Conservation (phyloP, 2,888 invertebrate genomes). For the Lasioglossum oenotherae region DNA sequence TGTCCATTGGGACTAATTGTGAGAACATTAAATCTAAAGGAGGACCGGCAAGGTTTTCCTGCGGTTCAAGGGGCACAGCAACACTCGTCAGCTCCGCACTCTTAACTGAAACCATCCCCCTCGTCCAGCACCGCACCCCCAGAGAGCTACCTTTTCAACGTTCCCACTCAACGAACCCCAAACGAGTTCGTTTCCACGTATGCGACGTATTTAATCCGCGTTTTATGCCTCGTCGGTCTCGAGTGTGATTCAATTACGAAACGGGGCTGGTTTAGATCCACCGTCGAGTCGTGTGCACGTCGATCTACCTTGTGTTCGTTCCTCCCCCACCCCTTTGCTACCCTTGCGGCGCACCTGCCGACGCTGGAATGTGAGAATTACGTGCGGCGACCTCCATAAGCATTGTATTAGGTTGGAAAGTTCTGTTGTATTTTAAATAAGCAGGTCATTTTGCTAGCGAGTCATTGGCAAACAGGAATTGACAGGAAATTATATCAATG, state of each 20-base stretch:
- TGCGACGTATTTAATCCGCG: conserved; percentile 75
- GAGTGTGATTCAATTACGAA: conserved; percentile 75
- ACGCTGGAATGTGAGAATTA: conserved; percentile 50
- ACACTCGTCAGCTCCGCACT: not conserved
- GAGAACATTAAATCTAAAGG: not conserved
- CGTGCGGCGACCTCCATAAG: not conserved
- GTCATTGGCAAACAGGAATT: too few relatives aligned
- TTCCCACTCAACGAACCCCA: conserved; percentile 23
- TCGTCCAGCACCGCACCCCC: not conserved
- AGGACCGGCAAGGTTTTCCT: not conserved
- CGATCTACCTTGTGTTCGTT: conserved; percentile 50
- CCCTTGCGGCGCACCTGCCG: conserved; percentile 17
- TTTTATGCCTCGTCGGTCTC: conserved; percentile 71
- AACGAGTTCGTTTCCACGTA: conserved; percentile 62
- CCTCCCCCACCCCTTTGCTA: conserved; percentile 1
- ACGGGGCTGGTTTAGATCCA: conserved; percentile 59
- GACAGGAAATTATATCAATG: not conserved
- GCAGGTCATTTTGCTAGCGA: too few relatives aligned
- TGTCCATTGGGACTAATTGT: not conserved
- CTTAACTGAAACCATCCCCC: conserved; percentile 7
- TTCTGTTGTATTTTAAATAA: too few relatives aligned
- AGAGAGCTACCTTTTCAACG: conserved; percentile 13
- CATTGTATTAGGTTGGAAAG: not conserved
- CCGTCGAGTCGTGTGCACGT: conserved; percentile 61
- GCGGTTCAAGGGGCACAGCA: conserved; percentile 23